Evolutionary conservation across 2,888 invertebrate genomes (phyloP), one percentile per base, ranked within the genome.

Genomic region (Pantelozetes paolii): DNA sequence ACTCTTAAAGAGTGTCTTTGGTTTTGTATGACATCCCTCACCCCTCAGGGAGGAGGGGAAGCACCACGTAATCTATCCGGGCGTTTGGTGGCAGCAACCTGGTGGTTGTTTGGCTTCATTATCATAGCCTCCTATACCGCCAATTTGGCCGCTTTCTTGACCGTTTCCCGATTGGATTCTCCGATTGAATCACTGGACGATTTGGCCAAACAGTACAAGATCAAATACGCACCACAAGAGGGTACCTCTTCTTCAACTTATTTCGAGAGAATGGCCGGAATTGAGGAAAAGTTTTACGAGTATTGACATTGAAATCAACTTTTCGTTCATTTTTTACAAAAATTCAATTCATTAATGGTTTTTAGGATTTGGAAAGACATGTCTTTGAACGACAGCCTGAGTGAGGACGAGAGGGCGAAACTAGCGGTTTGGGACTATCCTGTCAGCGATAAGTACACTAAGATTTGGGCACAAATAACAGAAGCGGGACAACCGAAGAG

Each of bases 81-180:
- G 0, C 87, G 97, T 71, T 84, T 98, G 15, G 90, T 98, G 0
- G 97, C 97, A 0, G 97, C 97, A 1, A 97, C 97, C 0, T 97
- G 96, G 97, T 98, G 98, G 98, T 85, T 98, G 30, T 98, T 98
- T 83, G 96, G 97, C 0, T 98, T 98, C 83, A 97, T 98, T 81
- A 95, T 98, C 78, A 97, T 98, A 81, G 98, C 98, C 2, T 96
- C 96, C 0, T 98, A 98, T 83, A 98, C 98, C 0, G 98, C 98
- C 0, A 98, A 98, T 83, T 86, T 98, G 81, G 98, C 98, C 1
- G 98, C 98, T 0, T 98, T 97, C 82, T 85, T 98, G 74, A 98
- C 98, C 1, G 85, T 85, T 32, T 95, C 94, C 0, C 87, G 95
- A 23, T 85, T 96, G 81, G 95, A 96, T 79, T 92, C 92, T 0